Evolutionary conservation across 2,888 invertebrate species (phyloP), one percentile per base, ranked within the genome.

Genomic region (Ophioninae sp.): DNA sequence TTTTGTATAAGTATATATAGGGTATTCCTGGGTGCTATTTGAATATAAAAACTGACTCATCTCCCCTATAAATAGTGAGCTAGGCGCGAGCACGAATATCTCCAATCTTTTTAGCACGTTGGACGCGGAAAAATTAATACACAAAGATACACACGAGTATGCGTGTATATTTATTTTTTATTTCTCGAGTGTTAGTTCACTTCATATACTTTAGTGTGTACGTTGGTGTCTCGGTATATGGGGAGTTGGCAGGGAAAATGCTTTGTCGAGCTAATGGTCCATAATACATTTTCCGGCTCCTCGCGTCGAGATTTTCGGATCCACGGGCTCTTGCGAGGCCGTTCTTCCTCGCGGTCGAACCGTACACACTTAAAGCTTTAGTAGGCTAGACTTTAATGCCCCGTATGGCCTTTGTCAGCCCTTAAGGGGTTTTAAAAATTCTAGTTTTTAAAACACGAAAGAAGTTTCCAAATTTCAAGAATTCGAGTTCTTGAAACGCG

Each of bases 81-180:
- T 39, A 70, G n/a, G n/a, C 56, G 68, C 10, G 59, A 39, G 23
- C 39, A 86, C 87, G 87, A 89, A 89, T 70, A 61, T 87, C 87
- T 86, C 87, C 88, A 88, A 89, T 88, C 88, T 86, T 85, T 87
- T 88, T 88, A 89, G 86, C 65, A 17, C 83, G 82, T 64, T 80
- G 84, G 44, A 23, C 57, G 61, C n/a, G 67, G 50, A 70, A 73
- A 75, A 70, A 56, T 70, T 41, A 56, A 65, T 44, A 39, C 6
- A 65, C 7, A 57, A 1, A 39, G 17, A 44, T 10, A 56, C 30
- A 8, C 10, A 6, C 30, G 37, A 8, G 5, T 5, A 17, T 21
- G 17, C 17, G 17, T 50, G 50, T 44, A 30, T 30, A 30, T 30
- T 30, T 30, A 30, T 30, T 30, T 30, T 30, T 30, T 30, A 2